Evolutionary conservation across 2,113 vertebrate species (phyloP).

Genomic region (Nothoprocta pentlandii): DNA sequence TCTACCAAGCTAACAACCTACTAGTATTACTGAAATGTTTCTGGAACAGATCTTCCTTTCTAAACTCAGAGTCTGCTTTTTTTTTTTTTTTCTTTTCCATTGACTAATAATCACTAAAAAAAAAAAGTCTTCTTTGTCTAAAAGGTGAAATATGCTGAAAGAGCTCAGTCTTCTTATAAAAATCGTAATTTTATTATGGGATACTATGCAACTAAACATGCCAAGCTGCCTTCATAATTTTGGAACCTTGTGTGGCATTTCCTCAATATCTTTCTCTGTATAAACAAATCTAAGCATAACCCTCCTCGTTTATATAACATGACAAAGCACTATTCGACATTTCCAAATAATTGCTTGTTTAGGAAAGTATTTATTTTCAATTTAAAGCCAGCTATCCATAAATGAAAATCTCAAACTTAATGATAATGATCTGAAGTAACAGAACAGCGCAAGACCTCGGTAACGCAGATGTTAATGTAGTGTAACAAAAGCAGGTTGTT

Average conservation of each 20-base stretch:
- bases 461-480: not conserved
- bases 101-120: not conserved
- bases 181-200: not conserved
- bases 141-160: not conserved
- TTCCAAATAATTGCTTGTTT: not conserved
- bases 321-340: not conserved
- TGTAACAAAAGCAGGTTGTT: not conserved
- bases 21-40: not conserved
- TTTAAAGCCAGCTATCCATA: not conserved
- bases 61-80: not conserved
- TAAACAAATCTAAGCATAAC: not conserved
- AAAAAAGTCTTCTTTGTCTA: not conserved
- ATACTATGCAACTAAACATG: not conserved
- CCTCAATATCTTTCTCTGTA: not conserved
- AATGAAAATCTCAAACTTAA: not conserved
- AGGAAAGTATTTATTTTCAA: not conserved
- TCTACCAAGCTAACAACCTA: not conserved
- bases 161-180: not conserved
- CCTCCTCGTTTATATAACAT: not conserved
- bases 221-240: not conserved
- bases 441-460: not conserved
- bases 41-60: not conserved
- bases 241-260: not conserved
- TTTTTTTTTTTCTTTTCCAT: not conserved
- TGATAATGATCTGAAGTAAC: not conserved